phyloP scores from a whole-genome alignment of 2,888 invertebrate species.

The Cancer borealis region DNA sequence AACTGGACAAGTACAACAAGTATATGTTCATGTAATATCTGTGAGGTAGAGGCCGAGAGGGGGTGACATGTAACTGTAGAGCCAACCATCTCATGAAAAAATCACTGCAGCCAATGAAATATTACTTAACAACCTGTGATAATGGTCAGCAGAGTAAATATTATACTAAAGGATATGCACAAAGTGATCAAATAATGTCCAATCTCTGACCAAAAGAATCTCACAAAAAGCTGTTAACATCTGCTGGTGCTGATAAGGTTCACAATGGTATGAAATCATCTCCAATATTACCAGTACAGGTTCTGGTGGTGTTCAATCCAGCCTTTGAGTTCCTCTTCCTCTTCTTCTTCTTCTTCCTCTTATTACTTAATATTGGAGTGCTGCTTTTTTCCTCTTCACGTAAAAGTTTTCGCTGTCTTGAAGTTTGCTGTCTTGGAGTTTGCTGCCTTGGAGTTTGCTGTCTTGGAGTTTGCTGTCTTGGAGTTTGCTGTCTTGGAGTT shows the following conservation, averaged over 20 bases:
- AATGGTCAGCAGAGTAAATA: not conserved
- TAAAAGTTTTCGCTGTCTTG: too few species aligned
- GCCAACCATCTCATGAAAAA: not conserved
- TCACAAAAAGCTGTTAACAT: not conserved
- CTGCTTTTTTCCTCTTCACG: too few species aligned
- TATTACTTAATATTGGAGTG: not conserved
- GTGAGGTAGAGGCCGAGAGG: not conserved
- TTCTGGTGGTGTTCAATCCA: not conserved
- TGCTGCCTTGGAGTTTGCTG: too few species aligned
- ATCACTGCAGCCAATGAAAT: not conserved
- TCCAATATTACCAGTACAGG: not conserved
- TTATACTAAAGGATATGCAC: not conserved
- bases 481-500: not conserved
- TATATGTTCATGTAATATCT: too few species aligned
- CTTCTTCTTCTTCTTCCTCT: not conserved
- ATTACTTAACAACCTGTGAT: not conserved
- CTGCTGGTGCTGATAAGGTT: not conserved
- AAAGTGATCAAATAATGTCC: not conserved
- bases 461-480: not conserved
- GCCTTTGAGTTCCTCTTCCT: not conserved
- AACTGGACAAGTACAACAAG: too few species aligned
- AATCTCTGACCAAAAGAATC: not conserved
- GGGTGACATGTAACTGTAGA: not conserved
- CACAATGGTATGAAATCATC: not conserved
- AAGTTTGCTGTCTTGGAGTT: too few species aligned